A percentile compares a stretch with the other conserved stretches of the same genome.
These are phyloP conservation scores for Alcedo quadribrachys DNA, from an alignment of 2,797 vertebrate genomes.

Conservation along the genomic window DNA sequence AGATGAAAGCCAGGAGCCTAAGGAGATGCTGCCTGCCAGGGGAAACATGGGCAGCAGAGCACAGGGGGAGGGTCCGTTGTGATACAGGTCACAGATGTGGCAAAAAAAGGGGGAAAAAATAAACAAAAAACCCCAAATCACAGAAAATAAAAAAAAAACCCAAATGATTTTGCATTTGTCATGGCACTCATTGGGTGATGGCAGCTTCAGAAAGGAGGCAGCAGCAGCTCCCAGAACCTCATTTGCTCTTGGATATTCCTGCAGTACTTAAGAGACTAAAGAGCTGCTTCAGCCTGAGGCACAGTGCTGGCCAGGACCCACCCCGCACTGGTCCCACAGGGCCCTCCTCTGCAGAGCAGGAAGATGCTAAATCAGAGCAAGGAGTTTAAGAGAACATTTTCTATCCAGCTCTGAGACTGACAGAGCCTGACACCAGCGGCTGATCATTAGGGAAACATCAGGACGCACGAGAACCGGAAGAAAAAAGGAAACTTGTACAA, in stretches of 20 bases:
- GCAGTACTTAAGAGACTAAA: neutral
- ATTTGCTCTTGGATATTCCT: neutral
- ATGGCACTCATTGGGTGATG: rapidly evolving
- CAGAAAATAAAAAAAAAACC: no score
- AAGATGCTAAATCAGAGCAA: neutral
- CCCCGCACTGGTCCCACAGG: neutral
- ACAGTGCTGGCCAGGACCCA: rapidly evolving
- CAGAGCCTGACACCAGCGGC: neutral
- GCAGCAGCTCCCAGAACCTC: neutral
- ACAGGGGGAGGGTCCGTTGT: no score
- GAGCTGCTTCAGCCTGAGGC: neutral
- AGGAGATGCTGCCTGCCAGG: no score
- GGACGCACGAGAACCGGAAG: neutral
- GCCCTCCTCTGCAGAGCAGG: neutral
- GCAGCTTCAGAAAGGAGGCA: neutral
- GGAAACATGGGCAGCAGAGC: no score
- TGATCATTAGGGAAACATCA: slow-evolving; percentile 18
- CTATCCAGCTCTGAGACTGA: neutral
- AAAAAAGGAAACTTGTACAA: neutral
- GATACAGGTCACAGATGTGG: neutral
- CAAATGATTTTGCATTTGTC: neutral
- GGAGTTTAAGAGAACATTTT: neutral
- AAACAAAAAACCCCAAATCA: no score
- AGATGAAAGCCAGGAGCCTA: no score
- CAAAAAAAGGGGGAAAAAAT: no score